These are phyloP conservation scores for Brachyrhaphis roseni DNA, from an alignment of 2,797 vertebrate genomes.

Conservation along the genomic window DNA sequence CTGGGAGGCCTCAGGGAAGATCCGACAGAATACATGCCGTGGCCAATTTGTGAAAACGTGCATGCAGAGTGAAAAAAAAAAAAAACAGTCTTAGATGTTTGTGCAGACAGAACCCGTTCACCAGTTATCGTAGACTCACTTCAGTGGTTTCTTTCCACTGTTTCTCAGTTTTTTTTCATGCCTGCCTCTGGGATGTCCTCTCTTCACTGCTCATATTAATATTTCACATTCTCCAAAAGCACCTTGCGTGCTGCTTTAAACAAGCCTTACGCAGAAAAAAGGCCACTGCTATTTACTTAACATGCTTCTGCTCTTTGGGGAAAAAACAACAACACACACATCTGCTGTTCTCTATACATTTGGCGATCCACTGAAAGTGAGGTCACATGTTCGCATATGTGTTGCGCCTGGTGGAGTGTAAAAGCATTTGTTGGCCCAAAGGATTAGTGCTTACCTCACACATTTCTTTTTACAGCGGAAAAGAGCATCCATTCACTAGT, in stretches of 20 bases:
- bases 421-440: slow-evolving; percentile 28
- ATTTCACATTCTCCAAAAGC: slow-evolving; percentile 14
- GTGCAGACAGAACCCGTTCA: slow-evolving; percentile 58
- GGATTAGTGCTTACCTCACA: slow-evolving; percentile 35
- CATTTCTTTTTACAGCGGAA: slow-evolving; percentile 34
- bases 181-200: neutral
- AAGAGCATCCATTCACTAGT: slow-evolving; percentile 9
- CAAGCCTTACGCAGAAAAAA: slow-evolving; percentile 14
- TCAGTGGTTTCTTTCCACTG: neutral
- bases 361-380: slow-evolving; percentile 59
- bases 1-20: slow-evolving; percentile 64
- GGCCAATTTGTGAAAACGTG: slow-evolving; percentile 69
- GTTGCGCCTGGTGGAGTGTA: slow-evolving; percentile 29
- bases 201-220: slow-evolving; percentile 22
- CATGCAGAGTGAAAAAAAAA: slow-evolving; percentile 32
- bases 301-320: slow-evolving; percentile 15
- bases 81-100: slow-evolving; percentile 40
- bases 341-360: slow-evolving; percentile 41
- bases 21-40: slow-evolving; percentile 60
- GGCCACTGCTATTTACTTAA: slow-evolving; percentile 11
- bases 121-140: slow-evolving; percentile 35
- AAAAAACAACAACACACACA: slow-evolving; percentile 22
- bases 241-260: slow-evolving; percentile 16
- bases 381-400: slow-evolving; percentile 41
- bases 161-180: slow-evolving; percentile 12